A percentile compares a stretch with the other conserved stretches of the same genome.
phyloP scores from a whole-genome alignment of 2,797 vertebrate genomes.

The Pyrrhura leucotis region DNA sequence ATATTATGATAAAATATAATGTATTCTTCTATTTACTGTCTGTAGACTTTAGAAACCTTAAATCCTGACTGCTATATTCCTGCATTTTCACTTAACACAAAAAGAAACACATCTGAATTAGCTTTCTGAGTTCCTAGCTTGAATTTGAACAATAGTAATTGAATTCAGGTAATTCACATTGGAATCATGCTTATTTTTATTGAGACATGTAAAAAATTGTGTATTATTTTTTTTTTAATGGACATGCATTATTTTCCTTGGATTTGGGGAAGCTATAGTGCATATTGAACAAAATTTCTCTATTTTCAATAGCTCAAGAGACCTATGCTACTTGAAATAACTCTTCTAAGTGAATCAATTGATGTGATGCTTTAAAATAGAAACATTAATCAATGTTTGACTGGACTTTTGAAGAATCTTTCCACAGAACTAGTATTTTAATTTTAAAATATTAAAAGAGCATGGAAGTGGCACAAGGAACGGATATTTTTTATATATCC shows the following conservation, averaged over 20 bases:
- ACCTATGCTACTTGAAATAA: background rate
- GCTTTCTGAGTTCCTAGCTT: background rate
- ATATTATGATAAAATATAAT: background rate
- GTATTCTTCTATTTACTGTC: background rate
- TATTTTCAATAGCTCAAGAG: background rate
- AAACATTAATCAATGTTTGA: background rate
- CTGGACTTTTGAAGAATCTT: background rate
- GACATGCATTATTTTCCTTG: background rate
- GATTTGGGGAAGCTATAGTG: background rate
- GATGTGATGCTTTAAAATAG: background rate
- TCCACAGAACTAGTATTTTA: background rate
- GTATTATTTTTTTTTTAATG: background rate
- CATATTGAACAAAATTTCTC: background rate
- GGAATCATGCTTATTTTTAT: background rate
- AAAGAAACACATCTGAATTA: background rate
- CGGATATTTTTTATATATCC: background rate
- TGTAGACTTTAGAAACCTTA: background rate
- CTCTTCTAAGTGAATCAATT: background rate
- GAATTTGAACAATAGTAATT: background rate
- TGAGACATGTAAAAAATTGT: background rate
- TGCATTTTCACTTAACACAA: background rate
- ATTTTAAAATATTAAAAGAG: background rate
- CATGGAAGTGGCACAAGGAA: background rate
- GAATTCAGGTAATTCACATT: background rate
- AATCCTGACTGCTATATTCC: background rate